phyloP scores from a whole-genome alignment of 2,797 vertebrate genomes.

The Coregonus suidteri region DNA sequence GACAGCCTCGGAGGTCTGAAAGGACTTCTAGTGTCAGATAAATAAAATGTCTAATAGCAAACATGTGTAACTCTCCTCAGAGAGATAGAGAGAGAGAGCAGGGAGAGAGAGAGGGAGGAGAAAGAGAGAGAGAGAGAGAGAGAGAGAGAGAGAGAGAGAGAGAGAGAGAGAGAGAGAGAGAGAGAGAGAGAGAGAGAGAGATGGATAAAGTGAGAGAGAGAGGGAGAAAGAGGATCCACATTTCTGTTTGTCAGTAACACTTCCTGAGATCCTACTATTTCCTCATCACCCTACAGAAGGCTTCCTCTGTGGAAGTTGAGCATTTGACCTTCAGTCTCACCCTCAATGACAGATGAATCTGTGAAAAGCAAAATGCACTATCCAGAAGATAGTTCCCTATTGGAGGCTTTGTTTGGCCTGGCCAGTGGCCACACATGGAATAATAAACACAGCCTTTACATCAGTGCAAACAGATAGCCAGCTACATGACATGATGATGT shows the following conservation, averaged over 20 bases:
- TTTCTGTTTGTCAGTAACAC: not conserved
- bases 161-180: too few species aligned
- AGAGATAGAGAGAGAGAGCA: not conserved
- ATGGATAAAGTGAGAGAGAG: not conserved
- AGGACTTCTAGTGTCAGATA: not conserved
- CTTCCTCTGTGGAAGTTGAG: not conserved
- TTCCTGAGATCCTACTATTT: not conserved
- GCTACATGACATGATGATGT: not conserved
- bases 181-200: too few species aligned
- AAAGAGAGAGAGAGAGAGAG: too few species aligned
- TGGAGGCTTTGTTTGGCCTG: not conserved
- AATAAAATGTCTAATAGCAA: not conserved
- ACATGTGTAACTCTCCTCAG: not conserved
- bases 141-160: too few species aligned
- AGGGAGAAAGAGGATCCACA: not conserved
- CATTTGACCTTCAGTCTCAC: not conserved
- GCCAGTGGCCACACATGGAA: not conserved
- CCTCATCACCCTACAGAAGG: too few species aligned
- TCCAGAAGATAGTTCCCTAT: not conserved
- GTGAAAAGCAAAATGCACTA: not conserved
- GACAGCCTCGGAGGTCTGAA: not conserved
- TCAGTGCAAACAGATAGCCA: not conserved
- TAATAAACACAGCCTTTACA: not conserved
- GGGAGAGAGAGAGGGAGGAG: not conserved
- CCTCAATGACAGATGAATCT: not conserved